Conservation (phyloP, 1,140 invertebrate genomes). For the Hyposmocoma kahamanoa region DNA sequence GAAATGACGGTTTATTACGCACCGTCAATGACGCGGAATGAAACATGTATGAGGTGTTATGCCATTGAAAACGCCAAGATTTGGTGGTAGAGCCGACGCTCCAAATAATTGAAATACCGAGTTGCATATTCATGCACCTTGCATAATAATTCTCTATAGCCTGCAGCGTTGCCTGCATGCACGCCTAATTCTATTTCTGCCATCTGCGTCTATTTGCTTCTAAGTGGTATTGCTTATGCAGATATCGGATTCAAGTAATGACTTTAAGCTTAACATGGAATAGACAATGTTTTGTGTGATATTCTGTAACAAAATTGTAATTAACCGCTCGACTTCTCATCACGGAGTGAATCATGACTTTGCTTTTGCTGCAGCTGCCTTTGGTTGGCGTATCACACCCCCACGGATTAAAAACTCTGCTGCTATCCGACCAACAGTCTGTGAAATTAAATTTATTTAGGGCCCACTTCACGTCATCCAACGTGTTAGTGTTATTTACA, state of each 20-base stretch:
- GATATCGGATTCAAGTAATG: too few relatives aligned
- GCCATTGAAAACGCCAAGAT: constrained; percentile 32
- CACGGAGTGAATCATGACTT: constrained; percentile 31
- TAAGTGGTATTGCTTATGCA: too few relatives aligned
- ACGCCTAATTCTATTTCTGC: constrained; percentile 45
- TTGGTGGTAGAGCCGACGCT: constrained; percentile 19
- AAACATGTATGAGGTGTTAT: constrained; percentile 33
- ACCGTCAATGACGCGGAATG: constrained; percentile 31
- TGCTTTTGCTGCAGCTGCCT: constrained; percentile 27
- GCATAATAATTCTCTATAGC: constrained; percentile 32
- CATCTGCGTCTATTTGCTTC: constrained; percentile 18
- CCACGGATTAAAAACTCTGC: constrained; percentile 44
- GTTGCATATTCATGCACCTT: constrained; percentile 49
- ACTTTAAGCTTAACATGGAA: too few relatives aligned
- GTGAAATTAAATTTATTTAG: constrained; percentile 70
- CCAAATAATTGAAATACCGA: constrained; percentile 52
- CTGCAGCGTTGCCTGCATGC: constrained; percentile 20
- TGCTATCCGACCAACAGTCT: constrained; percentile 31
- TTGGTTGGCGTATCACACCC: constrained; percentile 35
- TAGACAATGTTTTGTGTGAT: too few relatives aligned
- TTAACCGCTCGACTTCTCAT: constrained; percentile 35
- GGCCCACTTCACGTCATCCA: constrained; percentile 49
- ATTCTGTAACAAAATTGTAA: constrained; percentile 27
- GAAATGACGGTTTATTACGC: constrained; percentile 3
- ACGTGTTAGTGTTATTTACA: constrained; percentile 58